These are phyloP conservation scores for Odontomyia ornata DNA, from an alignment of 2,888 invertebrate genomes.

Conservation along the genomic window DNA sequence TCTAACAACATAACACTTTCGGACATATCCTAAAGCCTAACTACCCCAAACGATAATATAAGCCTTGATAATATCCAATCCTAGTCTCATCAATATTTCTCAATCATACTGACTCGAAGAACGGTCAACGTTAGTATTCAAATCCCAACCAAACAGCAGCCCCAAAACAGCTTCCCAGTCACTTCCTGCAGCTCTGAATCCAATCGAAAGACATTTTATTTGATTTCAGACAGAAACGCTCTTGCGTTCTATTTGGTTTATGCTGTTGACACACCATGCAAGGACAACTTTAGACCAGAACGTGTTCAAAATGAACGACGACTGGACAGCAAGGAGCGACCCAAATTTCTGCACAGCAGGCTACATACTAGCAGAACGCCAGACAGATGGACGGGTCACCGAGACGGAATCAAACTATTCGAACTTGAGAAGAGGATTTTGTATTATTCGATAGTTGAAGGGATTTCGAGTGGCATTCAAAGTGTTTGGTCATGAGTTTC, in stretches of 20 bases:
- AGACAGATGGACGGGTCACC: conserved; percentile 25
- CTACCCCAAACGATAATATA: too few relatives aligned
- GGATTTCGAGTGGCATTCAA: conserved; percentile 22
- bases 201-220: conserved; percentile 16
- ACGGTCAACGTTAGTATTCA: conserved; percentile 17
- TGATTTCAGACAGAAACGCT: conserved; percentile 16
- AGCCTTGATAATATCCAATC: background rate
- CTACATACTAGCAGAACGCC: background rate
- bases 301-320: conserved; percentile 27
- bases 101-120: background rate
- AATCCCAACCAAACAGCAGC: conserved; percentile 4
- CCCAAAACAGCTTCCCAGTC: background rate
- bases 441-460: conserved; percentile 34
- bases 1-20: too few relatives aligned
- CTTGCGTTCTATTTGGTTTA: conserved; percentile 26
- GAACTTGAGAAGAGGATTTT: background rate
- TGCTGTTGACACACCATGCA: conserved; percentile 18
- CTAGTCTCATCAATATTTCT: background rate
- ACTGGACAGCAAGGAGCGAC: background rate
- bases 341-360: too few relatives aligned
- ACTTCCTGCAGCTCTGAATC: background rate
- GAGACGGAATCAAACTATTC: conserved; percentile 35
- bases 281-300: background rate
- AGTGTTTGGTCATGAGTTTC: background rate
- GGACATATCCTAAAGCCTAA: too few relatives aligned